phyloP scores from a whole-genome alignment of 2,888 invertebrate genomes.

The Epirrita christyi region DNA sequence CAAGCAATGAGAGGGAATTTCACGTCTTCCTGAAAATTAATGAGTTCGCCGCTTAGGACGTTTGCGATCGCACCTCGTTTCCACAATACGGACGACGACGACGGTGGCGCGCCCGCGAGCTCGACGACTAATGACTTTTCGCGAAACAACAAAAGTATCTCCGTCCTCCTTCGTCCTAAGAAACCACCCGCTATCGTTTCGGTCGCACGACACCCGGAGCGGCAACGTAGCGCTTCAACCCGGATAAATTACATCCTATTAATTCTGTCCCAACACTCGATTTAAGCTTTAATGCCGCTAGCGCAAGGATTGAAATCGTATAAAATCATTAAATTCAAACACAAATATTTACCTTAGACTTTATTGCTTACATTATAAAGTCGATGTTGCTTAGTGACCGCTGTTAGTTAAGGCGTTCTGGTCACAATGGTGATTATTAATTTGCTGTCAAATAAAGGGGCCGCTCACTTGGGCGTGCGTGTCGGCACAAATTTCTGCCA shows the following conservation, averaged over 20 bases:
- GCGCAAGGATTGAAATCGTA: constrained; percentile 81
- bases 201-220: constrained; percentile 70
- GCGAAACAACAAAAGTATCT: constrained; percentile 69
- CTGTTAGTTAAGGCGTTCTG: constrained; percentile 70
- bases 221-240: constrained; percentile 79
- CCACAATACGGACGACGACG: constrained; percentile 61
- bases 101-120: constrained; percentile 67
- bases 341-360: constrained; percentile 71
- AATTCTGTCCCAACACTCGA: constrained; percentile 78
- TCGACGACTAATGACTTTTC: constrained; percentile 70
- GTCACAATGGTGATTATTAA: constrained; percentile 76
- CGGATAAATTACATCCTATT: constrained; percentile 84
- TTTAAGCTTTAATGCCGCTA: constrained; percentile 77
- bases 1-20: constrained; percentile 71
- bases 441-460: constrained; percentile 85
- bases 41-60: constrained; percentile 78
- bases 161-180: constrained; percentile 55
- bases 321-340: constrained; percentile 61
- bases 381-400: constrained; percentile 64
- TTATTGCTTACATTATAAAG: constrained; percentile 71
- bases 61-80: constrained; percentile 73
- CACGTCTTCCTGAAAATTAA: constrained; percentile 82
- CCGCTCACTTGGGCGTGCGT: constrained; percentile 84
- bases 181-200: constrained; percentile 50
- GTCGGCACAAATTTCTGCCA: constrained; percentile 84